Conservation (phyloP, 2,888 invertebrate species). For the Dascillus cervinus region DNA sequence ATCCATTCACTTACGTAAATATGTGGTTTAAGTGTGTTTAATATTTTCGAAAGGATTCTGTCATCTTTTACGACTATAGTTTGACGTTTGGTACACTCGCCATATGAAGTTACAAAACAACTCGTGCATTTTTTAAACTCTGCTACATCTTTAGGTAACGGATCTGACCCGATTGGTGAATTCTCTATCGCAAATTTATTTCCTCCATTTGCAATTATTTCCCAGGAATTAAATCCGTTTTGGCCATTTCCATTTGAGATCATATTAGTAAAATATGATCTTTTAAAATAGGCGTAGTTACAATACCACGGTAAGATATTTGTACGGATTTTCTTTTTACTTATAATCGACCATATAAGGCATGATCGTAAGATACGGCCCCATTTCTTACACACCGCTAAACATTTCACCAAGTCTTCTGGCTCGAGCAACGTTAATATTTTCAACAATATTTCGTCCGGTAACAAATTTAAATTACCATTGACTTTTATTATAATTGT, state of each 20-base stretch:
- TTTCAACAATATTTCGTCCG: conserved; percentile 44
- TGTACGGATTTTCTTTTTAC: conserved; percentile 26
- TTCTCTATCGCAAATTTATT: conserved; percentile 42
- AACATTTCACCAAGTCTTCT: conserved; percentile 38
- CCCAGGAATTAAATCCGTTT: conserved; percentile 40
- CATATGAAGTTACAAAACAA: conserved; percentile 45
- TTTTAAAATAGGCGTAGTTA: conserved; percentile 35
- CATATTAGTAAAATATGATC: conserved; percentile 45
- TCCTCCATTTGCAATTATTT: conserved; percentile 27
- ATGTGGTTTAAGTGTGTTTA: conserved; percentile 42
- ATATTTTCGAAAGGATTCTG: conserved; percentile 35
- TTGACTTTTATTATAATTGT: too few species aligned
- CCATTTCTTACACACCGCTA: conserved; percentile 48
- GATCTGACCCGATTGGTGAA: conserved; percentile 38
- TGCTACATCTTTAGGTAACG: conserved; percentile 29
- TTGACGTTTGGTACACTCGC: conserved; percentile 39
- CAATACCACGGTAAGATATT: conserved; percentile 13
- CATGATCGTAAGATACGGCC: conserved; percentile 39
- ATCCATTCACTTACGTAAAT: conserved; percentile 40
- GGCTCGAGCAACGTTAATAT: conserved; percentile 41
- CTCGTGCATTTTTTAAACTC: conserved; percentile 27
- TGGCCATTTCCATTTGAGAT: conserved; percentile 47
- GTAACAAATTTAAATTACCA: too few species aligned
- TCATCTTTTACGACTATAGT: conserved; percentile 36
- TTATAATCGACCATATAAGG: conserved; percentile 28